A percentile compares a stretch with the other conserved stretches of the same genome.
These are phyloP conservation scores for Panurus biarmicus DNA, from an alignment of 2,113 vertebrate genomes.

Conservation along the genomic window DNA sequence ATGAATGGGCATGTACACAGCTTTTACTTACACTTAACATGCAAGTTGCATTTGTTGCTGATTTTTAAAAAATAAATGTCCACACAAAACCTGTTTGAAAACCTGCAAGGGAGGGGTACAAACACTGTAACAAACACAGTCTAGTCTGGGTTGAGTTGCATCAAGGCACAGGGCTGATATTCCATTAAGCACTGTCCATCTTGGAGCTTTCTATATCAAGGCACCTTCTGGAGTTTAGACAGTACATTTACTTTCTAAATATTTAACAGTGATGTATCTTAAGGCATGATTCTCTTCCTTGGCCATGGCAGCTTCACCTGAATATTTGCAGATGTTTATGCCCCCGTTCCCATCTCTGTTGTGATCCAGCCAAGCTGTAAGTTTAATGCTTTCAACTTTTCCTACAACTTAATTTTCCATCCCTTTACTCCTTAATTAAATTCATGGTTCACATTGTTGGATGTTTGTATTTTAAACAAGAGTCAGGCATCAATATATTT, in stretches of 20 bases:
- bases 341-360: neutral
- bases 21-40: neutral
- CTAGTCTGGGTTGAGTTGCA: neutral
- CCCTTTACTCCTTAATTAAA: slow-evolving; percentile 3
- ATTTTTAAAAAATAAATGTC: neutral
- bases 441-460: neutral
- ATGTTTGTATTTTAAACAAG: slow-evolving; percentile 4
- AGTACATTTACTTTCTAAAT: neutral
- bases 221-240: neutral
- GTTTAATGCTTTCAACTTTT: neutral
- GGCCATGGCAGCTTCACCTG: neutral
- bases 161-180: neutral
- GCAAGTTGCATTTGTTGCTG: neutral
- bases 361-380: neutral
- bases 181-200: neutral
- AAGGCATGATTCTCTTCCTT: neutral
- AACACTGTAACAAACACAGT: neutral
- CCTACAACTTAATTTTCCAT: neutral
- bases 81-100: neutral
- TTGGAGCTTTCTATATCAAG: neutral
- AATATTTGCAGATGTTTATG: neutral
- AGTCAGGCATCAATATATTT: slow-evolving; percentile 16
- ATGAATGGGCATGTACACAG: neutral
- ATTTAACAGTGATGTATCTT: neutral
- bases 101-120: rapidly evolving